Evolutionary conservation across 2,888 invertebrate genomes (phyloP), one percentile per base, ranked within the genome.

Genomic region (Tiliacea aurago): DNA sequence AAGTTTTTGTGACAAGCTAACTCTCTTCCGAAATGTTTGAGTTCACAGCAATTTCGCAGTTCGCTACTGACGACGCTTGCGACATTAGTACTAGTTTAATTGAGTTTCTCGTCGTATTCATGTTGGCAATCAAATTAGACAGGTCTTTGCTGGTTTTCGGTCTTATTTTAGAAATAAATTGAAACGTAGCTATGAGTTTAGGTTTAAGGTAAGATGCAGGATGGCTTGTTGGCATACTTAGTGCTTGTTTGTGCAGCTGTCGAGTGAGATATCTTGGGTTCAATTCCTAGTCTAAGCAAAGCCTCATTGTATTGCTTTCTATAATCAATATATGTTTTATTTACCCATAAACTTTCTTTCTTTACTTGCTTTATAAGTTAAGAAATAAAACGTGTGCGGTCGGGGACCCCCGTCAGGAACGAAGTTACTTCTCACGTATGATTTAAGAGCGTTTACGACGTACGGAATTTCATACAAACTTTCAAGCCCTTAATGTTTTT

Each of bases 1-100:
- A 94, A 94, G 93, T 94, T 94, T 93, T 93, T 93, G 92, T 92
- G 94, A 94, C 93, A 93, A 90, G 91, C 90, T 89, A 91, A 93
- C 93, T 94, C 87, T 85, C 64, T 84, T 81, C 86, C 86, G 89
- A 91, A 92, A 91, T 91, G 90, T 90, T 91, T 90, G 90, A 90
- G 89, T 91, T 91, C 85, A 89, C 85, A 91, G 91, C 90, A 91
- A 92, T 92, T 92, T 90, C 84, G 88, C 86, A 89, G 89, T 87
- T 88, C 84, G 85, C 77, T 85, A 81, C 86, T 86, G 85, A 83
- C 82, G 85, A 73, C 83, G 85, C 76, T 83, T 80, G 86, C 82
- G 83, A 80, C 84, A 86, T 81, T 84, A 86, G 84, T 88, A 86
- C 89, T 85, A 88, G 86, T 87, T 86, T 82, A 89, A 89, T 89